These are phyloP conservation scores for Itoplectis maculator DNA, from an alignment of 2,888 invertebrate genomes.

Conservation along the genomic window DNA sequence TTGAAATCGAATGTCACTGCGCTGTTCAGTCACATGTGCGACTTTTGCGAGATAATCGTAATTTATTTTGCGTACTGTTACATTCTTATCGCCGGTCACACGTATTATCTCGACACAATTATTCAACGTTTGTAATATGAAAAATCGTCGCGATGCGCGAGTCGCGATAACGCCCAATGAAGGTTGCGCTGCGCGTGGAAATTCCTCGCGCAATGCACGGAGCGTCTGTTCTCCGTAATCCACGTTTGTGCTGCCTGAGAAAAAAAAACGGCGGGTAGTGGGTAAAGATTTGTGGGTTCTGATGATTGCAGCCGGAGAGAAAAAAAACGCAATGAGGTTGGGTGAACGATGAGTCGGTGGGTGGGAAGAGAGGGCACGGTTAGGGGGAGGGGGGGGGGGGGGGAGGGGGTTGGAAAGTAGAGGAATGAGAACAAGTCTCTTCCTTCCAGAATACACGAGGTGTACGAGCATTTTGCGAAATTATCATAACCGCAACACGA, in stretches of 20 bases:
- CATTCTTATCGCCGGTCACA: too few relatives aligned
- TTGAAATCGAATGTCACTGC: too few relatives aligned
- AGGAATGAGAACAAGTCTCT: slow-evolving; percentile 28
- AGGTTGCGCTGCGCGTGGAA: neutral
- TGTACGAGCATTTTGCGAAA: slow-evolving; percentile 29
- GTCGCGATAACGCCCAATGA: neutral
- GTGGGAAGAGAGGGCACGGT: neutral
- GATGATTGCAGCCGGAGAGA: slow-evolving; percentile 26
- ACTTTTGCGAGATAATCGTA: too few relatives aligned
- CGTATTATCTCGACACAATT: too few relatives aligned
- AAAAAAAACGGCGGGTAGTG: too few relatives aligned
- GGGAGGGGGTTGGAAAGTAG: too few relatives aligned
- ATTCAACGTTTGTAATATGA: too few relatives aligned
- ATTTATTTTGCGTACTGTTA: too few relatives aligned
- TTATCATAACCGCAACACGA: slow-evolving; percentile 59
- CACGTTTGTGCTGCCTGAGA: slow-evolving; percentile 15
- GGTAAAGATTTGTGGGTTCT: slow-evolving; percentile 47
- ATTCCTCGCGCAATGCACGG: slow-evolving; percentile 1
- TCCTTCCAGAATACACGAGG: slow-evolving; percentile 5
- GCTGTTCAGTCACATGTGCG: too few relatives aligned
- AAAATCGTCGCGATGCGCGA: neutral
- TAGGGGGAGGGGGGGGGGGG: neutral
- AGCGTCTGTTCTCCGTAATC: slow-evolving; percentile 26
- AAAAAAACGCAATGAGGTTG: neutral
- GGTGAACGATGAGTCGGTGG: neutral